These are phyloP conservation scores for Tapera naevia DNA, from an alignment of 2,797 vertebrate species.

Conservation along the genomic window DNA sequence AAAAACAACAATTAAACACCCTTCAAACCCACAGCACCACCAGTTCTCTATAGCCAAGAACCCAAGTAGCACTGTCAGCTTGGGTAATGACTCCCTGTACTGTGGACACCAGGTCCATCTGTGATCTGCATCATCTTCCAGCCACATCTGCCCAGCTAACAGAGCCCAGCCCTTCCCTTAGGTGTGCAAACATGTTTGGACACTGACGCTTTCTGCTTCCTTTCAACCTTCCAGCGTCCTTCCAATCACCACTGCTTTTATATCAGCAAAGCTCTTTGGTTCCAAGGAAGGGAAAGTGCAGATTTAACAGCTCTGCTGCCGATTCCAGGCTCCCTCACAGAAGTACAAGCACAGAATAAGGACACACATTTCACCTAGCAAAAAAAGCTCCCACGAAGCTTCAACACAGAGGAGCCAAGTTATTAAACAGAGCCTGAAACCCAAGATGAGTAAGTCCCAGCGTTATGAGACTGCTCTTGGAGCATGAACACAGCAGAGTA, in stretches of 20 bases:
- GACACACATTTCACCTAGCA: not conserved
- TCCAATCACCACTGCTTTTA: not conserved
- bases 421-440: not conserved
- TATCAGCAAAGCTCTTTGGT: rapidly evolving
- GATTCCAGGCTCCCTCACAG: not conserved
- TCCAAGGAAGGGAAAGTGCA: not conserved
- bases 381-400: not conserved
- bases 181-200: not conserved
- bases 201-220: not conserved
- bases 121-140: not conserved
- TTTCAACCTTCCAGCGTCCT: not conserved
- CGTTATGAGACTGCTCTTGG: not conserved
- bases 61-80: not conserved
- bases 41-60: not conserved
- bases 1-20: not conserved
- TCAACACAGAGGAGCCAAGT: not conserved
- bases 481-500: not conserved
- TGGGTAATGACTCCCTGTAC: rapidly evolving
- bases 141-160: rapidly evolving
- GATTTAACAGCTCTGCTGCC: not conserved
- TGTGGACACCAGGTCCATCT: rapidly evolving
- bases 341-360: not conserved
- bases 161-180: not conserved
- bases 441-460: not conserved
- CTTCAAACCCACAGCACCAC: not conserved